These are phyloP conservation scores for Lampris megalopsis DNA, from an alignment of 2,113 vertebrate species.

Conservation along the genomic window DNA sequence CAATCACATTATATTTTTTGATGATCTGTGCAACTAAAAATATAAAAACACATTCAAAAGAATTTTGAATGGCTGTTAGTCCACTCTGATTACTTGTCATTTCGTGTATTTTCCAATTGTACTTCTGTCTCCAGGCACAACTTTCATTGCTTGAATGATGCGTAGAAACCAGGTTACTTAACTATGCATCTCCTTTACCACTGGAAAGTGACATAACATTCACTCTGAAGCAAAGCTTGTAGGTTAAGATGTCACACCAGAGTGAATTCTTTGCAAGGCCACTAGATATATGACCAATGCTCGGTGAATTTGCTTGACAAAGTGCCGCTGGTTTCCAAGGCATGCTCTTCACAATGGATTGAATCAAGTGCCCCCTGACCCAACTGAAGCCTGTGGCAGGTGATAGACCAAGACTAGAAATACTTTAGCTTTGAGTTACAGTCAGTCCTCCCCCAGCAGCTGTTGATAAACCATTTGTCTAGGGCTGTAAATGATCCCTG, in stretches of 20 bases:
- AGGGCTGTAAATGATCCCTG: neutral
- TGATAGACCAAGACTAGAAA: neutral
- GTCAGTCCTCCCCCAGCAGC: conserved; percentile 9
- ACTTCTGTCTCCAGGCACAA: neutral
- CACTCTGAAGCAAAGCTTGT: neutral
- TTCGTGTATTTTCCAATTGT: too few species aligned
- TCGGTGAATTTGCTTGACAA: neutral
- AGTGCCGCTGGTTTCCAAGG: conserved; percentile 5
- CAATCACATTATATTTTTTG: too few species aligned
- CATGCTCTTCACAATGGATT: conserved; percentile 19
- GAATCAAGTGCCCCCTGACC: conserved; percentile 33
- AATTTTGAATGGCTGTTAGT: too few species aligned
- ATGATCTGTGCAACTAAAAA: too few species aligned
- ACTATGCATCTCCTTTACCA: neutral
- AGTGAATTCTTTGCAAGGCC: neutral
- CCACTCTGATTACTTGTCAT: too few species aligned
- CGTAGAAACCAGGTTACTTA: too few species aligned
- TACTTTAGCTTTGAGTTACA: conserved; percentile 11
- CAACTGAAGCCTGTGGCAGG: neutral
- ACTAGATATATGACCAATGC: neutral
- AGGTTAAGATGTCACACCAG: conserved; percentile 8
- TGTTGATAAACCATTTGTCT: conserved; percentile 28
- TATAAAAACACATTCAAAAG: too few species aligned
- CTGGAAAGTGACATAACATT: neutral
- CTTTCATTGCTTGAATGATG: neutral